phyloP scores from a whole-genome alignment of 2,113 vertebrate genomes.

The Perccottus glenii region DNA sequence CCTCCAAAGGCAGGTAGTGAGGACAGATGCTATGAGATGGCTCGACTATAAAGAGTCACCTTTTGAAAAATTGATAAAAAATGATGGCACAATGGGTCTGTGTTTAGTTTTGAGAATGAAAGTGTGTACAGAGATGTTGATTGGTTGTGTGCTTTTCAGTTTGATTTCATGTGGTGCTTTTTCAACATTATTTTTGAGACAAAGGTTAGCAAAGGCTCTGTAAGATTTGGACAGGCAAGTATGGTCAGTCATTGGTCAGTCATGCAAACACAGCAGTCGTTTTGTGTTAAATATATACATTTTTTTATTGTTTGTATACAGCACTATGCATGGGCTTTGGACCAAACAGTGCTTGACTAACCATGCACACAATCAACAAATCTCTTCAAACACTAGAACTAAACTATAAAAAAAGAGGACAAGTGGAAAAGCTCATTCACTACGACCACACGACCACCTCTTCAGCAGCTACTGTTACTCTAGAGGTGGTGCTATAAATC shows the following conservation, averaged over 20 bases:
- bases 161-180: not conserved
- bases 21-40: not conserved
- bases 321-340: not conserved
- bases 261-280: no score
- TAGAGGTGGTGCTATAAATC: slow-evolving; percentile 12
- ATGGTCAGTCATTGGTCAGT: no score
- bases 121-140: not conserved
- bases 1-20: not conserved
- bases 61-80: not conserved
- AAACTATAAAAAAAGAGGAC: not conserved
- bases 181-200: no score
- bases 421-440: slow-evolving; percentile 3
- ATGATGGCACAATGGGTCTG: not conserved
- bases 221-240: no score
- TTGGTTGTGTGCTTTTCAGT: not conserved
- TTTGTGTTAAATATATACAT: no score
- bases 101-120: not conserved
- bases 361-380: not conserved
- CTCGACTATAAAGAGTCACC: not conserved
- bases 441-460: slow-evolving; percentile 7
- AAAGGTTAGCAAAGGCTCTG: no score
- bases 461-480: not conserved
- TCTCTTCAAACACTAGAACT: not conserved
- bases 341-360: not conserved
- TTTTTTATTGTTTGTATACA: no score